Conservation (phyloP, 2,113 vertebrate genomes). For the Xenopus laevis region DNA sequence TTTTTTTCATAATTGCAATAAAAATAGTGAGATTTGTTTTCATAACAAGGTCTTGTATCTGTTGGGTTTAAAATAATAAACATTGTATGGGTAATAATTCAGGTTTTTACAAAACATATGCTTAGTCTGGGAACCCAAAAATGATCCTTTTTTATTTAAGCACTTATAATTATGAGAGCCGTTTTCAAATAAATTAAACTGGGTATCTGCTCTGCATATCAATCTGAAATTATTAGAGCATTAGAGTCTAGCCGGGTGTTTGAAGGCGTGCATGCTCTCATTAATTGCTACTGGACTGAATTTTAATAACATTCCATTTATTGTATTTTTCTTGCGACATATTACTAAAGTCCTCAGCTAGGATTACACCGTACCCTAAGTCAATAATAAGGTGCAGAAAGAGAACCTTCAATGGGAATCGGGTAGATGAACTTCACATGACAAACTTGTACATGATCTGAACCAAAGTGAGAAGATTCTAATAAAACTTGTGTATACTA, state of each 20-base stretch:
- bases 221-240: conserved; percentile 71
- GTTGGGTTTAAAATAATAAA: not conserved
- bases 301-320: conserved; percentile 29
- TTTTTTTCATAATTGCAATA: too few relatives aligned
- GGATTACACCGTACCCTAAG: too few relatives aligned
- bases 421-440: too few relatives aligned
- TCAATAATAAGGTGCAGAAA: too few relatives aligned
- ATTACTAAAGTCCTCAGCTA: too few relatives aligned
- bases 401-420: too few relatives aligned
- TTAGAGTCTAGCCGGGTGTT: conserved; percentile 38
- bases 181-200: conserved; percentile 66
- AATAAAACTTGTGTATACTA: too few relatives aligned
- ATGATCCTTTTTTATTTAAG: conserved; percentile 21
- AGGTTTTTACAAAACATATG: conserved; percentile 1
- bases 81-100: conserved; percentile 1
- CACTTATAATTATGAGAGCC: conserved; percentile 43
- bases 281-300: conserved; percentile 23
- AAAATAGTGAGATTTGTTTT: too few relatives aligned
- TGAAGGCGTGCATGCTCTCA: conserved; percentile 15
- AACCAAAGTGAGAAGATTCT: too few relatives aligned
- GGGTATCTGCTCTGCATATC: conserved; percentile 67
- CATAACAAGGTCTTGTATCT: not conserved
- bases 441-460: too few relatives aligned
- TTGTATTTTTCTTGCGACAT: conserved; percentile 11
- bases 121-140: conserved; percentile 24